Percentiles rank a stretch among this genome's conserved stretches.
These are phyloP conservation scores for Diarsia brunnea DNA, from an alignment of 2,888 invertebrate species.

Conservation along the genomic window DNA sequence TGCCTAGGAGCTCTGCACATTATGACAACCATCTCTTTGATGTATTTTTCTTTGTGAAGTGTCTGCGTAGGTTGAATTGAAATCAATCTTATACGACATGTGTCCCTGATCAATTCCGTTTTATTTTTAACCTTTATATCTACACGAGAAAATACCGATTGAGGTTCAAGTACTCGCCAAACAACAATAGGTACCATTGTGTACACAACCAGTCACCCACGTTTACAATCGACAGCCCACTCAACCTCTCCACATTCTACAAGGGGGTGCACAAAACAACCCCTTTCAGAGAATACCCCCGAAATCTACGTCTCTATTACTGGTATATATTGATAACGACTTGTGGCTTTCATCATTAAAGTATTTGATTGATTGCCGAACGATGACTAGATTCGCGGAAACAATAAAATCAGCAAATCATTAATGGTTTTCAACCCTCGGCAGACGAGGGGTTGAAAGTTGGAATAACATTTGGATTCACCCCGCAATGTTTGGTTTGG, in stretches of 20 bases:
- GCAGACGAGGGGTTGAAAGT: constrained; percentile 56
- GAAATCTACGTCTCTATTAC: constrained; percentile 56
- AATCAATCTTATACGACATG: not conserved
- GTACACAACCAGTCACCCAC: constrained; percentile 33
- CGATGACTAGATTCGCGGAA: constrained; percentile 65
- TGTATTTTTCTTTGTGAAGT: not conserved
- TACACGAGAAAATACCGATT: constrained; percentile 31
- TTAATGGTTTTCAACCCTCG: constrained; percentile 68
- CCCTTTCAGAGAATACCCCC: constrained; percentile 38
- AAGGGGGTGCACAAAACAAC: constrained; percentile 38
- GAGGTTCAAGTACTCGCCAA: constrained; percentile 36
- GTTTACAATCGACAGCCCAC: constrained; percentile 45
- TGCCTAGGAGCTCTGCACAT: not conserved
- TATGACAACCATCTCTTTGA: not conserved
- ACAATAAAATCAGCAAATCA: constrained; percentile 70
- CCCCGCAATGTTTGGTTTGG: constrained; percentile 64
- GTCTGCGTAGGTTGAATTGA: not conserved
- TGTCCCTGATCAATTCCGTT: constrained; percentile 12
- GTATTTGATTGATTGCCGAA: constrained; percentile 60
- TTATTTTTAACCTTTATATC: constrained; percentile 25
- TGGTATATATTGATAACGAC: constrained; percentile 57
- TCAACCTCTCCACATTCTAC: constrained; percentile 53
- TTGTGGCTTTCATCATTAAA: constrained; percentile 66
- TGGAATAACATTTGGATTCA: constrained; percentile 55
- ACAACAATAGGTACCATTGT: constrained; percentile 47